These are phyloP conservation scores for Clarias fuscus DNA, from an alignment of 2,797 vertebrate genomes.

Conservation along the genomic window DNA sequence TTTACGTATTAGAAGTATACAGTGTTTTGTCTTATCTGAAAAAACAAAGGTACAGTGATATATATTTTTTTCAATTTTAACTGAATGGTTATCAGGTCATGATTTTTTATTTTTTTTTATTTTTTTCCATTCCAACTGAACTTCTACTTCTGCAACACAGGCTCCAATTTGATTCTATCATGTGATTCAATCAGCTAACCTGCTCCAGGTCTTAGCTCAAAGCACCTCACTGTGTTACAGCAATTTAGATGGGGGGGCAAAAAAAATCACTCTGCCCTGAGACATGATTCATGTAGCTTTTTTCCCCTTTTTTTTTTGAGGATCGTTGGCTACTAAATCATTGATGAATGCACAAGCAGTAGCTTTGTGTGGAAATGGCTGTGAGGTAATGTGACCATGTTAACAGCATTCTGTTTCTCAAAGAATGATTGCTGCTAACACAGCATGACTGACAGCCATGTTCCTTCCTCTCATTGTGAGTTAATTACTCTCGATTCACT, in stretches of 20 bases:
- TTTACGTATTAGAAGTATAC: neutral
- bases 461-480: slow-evolving; percentile 23
- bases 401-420: slow-evolving; percentile 37
- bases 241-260: neutral
- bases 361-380: slow-evolving; percentile 35
- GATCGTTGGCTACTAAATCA: slow-evolving; percentile 49
- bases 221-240: neutral
- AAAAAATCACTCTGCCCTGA: slow-evolving; percentile 25
- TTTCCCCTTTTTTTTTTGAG: slow-evolving; percentile 14
- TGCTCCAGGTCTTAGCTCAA: slow-evolving; percentile 17
- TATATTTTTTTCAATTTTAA: neutral
- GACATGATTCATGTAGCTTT: slow-evolving; percentile 45
- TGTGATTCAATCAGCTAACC: slow-evolving; percentile 22
- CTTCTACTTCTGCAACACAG: neutral
- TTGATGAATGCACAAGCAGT: slow-evolving; percentile 22
- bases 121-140: neutral
- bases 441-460: slow-evolving; percentile 41
- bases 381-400: slow-evolving; percentile 39
- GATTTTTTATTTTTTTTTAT: neutral
- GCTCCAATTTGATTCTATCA: slow-evolving; percentile 9
- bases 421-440: slow-evolving; percentile 45
- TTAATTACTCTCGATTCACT: slow-evolving; percentile 34
- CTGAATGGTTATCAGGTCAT: neutral
- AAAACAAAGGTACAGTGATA: neutral
- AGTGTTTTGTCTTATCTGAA: neutral